A percentile compares a stretch with the other conserved stretches of the same genome.
phyloP scores from a whole-genome alignment of 2,888 invertebrate species.

The Nycteola revayana region DNA sequence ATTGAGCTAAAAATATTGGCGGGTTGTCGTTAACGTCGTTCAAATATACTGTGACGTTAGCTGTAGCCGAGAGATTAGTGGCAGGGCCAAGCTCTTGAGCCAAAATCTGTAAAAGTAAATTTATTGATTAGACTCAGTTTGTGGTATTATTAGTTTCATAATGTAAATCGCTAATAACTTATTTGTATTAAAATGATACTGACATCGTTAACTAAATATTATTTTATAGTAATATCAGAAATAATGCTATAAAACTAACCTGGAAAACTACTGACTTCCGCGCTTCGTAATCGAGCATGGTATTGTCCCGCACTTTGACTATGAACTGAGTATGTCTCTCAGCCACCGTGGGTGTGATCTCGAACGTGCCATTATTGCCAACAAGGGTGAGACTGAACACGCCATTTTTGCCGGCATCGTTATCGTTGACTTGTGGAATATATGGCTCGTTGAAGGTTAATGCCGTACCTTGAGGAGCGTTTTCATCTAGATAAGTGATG shows the following conservation, averaged over 20 bases:
- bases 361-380: constrained; percentile 94
- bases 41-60: constrained; percentile 90
- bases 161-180: too few species aligned
- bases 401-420: constrained; percentile 91
- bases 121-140: too few species aligned
- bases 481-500: constrained; percentile 89
- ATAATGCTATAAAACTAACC: constrained; percentile 70
- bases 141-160: too few species aligned
- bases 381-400: constrained; percentile 89
- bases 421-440: constrained; percentile 87
- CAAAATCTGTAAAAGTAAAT: constrained; percentile 81
- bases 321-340: constrained; percentile 90
- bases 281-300: constrained; percentile 92
- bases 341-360: constrained; percentile 91
- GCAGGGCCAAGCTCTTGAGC: constrained; percentile 91
- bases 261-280: constrained; percentile 88
- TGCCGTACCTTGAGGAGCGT: constrained; percentile 90
- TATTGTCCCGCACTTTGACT: constrained; percentile 91
- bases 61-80: constrained; percentile 87
- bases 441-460: constrained; percentile 87
- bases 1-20: constrained; percentile 88
- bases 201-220: too few species aligned
- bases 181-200: too few species aligned
- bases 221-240: too few species aligned
- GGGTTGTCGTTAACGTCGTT: constrained; percentile 94